Evolutionary conservation across 2,888 invertebrate genomes (phyloP).

Genomic region (Acleris holmiana): DNA sequence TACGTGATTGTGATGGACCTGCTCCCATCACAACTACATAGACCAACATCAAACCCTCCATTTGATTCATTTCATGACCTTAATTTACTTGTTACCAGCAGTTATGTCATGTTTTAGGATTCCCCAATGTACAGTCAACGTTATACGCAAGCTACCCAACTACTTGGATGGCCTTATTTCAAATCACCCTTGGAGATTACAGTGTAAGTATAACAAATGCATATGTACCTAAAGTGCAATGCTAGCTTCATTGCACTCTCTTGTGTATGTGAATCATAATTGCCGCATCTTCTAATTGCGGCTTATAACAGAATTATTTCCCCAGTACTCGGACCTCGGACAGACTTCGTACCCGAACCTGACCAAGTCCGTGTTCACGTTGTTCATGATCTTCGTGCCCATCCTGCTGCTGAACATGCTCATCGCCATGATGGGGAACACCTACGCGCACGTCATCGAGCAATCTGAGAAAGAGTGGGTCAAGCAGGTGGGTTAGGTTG

Average conservation of each 20-base stretch:
- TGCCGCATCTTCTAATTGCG: conserved; percentile 12
- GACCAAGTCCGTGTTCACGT: conserved; percentile 97
- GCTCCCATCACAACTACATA: too few species aligned
- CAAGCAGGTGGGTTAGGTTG: conserved; percentile 88
- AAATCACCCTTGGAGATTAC: conserved; percentile 98
- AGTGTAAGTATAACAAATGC: conserved; percentile 87
- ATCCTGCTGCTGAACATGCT: conserved; percentile 97
- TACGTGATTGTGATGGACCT: too few species aligned
- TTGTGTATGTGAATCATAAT: too few species aligned
- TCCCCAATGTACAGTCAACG: conserved; percentile 91
- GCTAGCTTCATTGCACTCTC: too few species aligned
- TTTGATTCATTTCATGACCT: background rate
- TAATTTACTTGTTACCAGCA: background rate
- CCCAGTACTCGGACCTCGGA: conserved; percentile 95
- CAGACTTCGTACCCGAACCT: conserved; percentile 95
- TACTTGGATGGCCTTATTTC: conserved; percentile 99
- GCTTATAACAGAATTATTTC: conserved; percentile 1
- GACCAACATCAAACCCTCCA: too few species aligned
- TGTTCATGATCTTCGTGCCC: conserved; percentile 99
- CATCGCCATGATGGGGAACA: conserved; percentile 99
- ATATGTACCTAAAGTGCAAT: too few species aligned
- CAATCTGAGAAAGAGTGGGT: conserved; percentile 99
- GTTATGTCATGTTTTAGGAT: conserved; percentile 75
- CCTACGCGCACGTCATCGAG: conserved; percentile 98
- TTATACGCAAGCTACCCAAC: conserved; percentile 93